phyloP scores from a whole-genome alignment of 23 tunicate species.

The Corella eumyota region DNA sequence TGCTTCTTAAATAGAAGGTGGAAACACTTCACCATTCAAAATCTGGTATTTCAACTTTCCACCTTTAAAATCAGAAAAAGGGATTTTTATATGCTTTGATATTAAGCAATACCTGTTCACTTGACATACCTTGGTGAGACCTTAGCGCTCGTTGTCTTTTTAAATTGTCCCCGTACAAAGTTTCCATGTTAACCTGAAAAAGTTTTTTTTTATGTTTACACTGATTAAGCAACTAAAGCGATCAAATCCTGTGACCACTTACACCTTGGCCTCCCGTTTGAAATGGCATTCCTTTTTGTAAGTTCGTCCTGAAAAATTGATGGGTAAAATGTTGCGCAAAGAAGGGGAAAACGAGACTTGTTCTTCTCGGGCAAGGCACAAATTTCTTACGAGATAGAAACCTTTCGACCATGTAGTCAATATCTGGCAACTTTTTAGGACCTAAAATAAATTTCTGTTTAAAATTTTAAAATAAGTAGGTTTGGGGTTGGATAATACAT shows the following conservation, averaged over 20 bases:
- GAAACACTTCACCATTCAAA: slow-evolving; percentile 33
- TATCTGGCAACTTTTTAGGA: too few species aligned
- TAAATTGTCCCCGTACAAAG: slow-evolving; percentile 24
- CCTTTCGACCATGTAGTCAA: too few species aligned
- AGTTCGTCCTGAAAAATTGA: slow-evolving; percentile 36
- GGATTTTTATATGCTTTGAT: too few species aligned
- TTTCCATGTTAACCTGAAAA: slow-evolving; percentile 25
- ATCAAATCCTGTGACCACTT: not conserved
- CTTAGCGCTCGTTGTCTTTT: slow-evolving; percentile 21
- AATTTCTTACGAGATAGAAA: too few species aligned
- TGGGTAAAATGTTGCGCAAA: slow-evolving; percentile 63
- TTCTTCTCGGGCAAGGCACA: slow-evolving; percentile 27
- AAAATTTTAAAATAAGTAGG: too few species aligned
- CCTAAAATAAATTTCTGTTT: too few species aligned
- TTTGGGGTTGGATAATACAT: too few species aligned
- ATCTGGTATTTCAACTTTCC: slow-evolving; percentile 32
- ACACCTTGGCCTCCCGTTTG: slow-evolving; percentile 45
- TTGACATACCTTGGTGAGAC: slow-evolving; percentile 1
- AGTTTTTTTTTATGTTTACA: too few species aligned
- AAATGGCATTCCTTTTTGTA: slow-evolving; percentile 28
- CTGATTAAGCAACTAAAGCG: too few species aligned
- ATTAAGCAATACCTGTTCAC: too few species aligned
- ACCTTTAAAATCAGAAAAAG: too few species aligned
- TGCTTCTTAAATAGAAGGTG: slow-evolving; percentile 20
- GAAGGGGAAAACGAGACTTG: slow-evolving; percentile 31